A percentile compares a stretch with the other conserved stretches of the same genome.
Evolutionary conservation across 2,797 vertebrate genomes (phyloP).

Genomic region (Bufotes viridis): DNA sequence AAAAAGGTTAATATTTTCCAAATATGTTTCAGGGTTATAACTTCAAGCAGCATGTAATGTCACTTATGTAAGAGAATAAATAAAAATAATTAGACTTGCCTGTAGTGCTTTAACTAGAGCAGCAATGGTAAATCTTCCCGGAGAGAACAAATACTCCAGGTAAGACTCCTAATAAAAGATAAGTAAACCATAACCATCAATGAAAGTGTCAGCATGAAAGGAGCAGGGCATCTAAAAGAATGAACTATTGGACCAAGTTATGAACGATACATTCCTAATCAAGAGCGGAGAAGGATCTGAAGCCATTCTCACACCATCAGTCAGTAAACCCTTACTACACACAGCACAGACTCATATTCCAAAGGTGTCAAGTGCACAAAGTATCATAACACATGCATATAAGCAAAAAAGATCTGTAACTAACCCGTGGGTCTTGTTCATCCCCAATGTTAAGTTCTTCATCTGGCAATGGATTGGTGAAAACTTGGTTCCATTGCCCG

Average conservation of each 20-base stretch:
- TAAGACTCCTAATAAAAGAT: constrained; percentile 85
- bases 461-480: constrained; percentile 87
- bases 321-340: neutral
- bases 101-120: constrained; percentile 92
- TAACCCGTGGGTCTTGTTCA: constrained; percentile 92
- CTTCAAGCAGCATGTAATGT: too few relatives aligned
- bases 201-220: neutral
- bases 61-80: neutral
- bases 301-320: neutral
- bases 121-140: constrained; percentile 82
- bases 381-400: neutral
- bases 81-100: constrained; percentile 70
- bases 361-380: neutral
- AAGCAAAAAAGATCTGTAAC: constrained; percentile 47
- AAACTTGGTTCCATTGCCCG: constrained; percentile 94
- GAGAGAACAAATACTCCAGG: constrained; percentile 86
- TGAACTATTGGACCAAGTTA: neutral
- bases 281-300: neutral
- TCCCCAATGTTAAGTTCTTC: constrained; percentile 86
- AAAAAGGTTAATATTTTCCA: too few relatives aligned
- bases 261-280: neutral
- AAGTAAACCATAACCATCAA: neutral
- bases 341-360: too few relatives aligned
- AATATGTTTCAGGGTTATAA: too few relatives aligned
- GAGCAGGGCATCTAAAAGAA: neutral